Evolutionary conservation across 2,113 vertebrate genomes (phyloP), one percentile per base, ranked within the genome.

Genomic region (Cavia aperea): DNA sequence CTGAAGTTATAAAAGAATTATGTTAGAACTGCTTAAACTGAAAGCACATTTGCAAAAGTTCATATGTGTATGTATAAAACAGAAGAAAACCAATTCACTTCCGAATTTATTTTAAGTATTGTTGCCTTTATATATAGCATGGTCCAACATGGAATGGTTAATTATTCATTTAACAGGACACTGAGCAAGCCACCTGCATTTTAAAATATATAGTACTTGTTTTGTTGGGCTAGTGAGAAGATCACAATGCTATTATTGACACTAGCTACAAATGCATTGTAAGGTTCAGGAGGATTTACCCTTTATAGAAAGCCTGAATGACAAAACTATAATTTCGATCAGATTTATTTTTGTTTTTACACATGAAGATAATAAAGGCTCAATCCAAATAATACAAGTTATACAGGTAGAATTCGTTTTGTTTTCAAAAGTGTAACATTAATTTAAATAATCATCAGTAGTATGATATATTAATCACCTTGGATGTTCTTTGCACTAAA

Each of bases 81-180:
- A 63, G 62, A 51, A 86, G 26, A 23, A 93, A 89, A 68, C 1
- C 26, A 92, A 75, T 39, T 88, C 62, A 49, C 68, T 87, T 90
- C 86, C 56, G 87, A 87, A 58, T 93, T 70, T 90, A 89, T 92
- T 93, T 94, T 77, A 66, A 49, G 43, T 78, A 75, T 26, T 4
- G 31, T 65, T 93, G 79, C 36, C 39, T 89, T 75, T 93, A 58
- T 24, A 58, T 36, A 91, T 29, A 60, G 0, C 26, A 26, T 29
- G 86, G 23, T 1, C 36, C 62, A 49, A 56, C 54, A 58, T 43
- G 39, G 43, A 91, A 94, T 79, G 60, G 15, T 94, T 94, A 93
- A 79, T 91, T 94, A 73, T 91, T 94, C 77, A 94, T 46, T 75
- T 63, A 93, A 91, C 82, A 89, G 18, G n/a, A 93, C 19, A 31